Percentiles rank a stretch among this genome's conserved stretches.
Conservation (phyloP, 2,797 vertebrate genomes). For the Argyrosomus regius region DNA sequence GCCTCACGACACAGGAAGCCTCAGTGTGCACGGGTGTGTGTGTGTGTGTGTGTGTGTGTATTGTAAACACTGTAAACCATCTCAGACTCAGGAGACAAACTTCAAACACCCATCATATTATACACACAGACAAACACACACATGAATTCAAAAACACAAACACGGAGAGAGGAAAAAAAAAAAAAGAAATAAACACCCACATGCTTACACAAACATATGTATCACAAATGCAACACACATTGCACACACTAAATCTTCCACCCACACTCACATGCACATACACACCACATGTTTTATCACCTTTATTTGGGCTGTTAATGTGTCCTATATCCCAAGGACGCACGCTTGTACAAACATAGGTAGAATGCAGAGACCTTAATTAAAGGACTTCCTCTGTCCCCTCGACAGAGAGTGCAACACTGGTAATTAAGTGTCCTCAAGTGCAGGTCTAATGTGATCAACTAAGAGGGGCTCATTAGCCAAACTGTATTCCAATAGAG, state of each 20-base stretch:
- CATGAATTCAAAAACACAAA: slow-evolving; percentile 49
- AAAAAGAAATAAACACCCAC: slow-evolving; percentile 62
- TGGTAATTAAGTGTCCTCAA: slow-evolving; percentile 87
- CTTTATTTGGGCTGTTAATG: slow-evolving; percentile 24
- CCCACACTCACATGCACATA: slow-evolving; percentile 28
- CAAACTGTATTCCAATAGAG: slow-evolving; percentile 81
- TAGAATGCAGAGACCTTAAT: slow-evolving; percentile 78
- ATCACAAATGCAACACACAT: slow-evolving; percentile 47
- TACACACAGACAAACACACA: slow-evolving; percentile 42
- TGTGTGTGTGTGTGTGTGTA: slow-evolving; percentile 31
- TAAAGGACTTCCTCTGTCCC: slow-evolving; percentile 76
- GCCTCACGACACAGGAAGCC: slow-evolving; percentile 70
- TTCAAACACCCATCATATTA: slow-evolving; percentile 75
- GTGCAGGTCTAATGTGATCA: slow-evolving; percentile 86
- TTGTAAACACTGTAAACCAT: slow-evolving; percentile 62
- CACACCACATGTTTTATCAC: slow-evolving; percentile 37
- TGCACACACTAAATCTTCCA: slow-evolving; percentile 38
- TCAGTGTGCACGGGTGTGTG: slow-evolving; percentile 23
- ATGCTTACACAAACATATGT: slow-evolving; percentile 63
- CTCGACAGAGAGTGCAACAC: slow-evolving; percentile 75
- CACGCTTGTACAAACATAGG: slow-evolving; percentile 72
- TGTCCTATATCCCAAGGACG: slow-evolving; percentile 45
- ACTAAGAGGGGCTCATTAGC: slow-evolving; percentile 85
- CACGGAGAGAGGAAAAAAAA: slow-evolving; percentile 10
- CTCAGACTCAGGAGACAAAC: slow-evolving; percentile 69